phyloP scores from a whole-genome alignment of 2,888 invertebrate species.

The Cephus sareptanus region DNA sequence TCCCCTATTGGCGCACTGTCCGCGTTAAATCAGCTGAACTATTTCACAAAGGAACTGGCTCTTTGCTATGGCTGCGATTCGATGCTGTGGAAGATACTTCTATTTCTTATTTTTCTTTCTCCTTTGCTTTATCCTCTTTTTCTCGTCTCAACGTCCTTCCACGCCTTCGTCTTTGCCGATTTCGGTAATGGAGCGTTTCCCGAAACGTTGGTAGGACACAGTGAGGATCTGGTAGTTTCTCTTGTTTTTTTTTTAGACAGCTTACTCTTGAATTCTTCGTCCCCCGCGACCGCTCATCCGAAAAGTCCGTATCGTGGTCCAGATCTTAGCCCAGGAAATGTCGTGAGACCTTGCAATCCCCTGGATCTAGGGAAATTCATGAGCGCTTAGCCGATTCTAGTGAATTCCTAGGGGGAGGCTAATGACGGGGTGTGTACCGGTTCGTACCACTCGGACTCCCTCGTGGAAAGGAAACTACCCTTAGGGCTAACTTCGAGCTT shows the following conservation, averaged over 20 bases:
- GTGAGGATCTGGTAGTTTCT: background rate
- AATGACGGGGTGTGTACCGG: background rate
- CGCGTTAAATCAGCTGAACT: slow-evolving; percentile 63
- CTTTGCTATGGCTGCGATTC: background rate
- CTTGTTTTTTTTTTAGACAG: background rate
- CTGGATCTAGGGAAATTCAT: background rate
- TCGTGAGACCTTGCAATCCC: background rate
- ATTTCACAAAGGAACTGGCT: slow-evolving; percentile 43
- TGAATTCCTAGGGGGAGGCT: background rate
- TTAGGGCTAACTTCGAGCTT: background rate
- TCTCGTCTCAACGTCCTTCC: background rate
- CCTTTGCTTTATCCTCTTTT: background rate
- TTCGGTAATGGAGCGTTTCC: background rate
- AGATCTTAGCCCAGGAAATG: background rate
- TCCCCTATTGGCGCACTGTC: slow-evolving; percentile 49
- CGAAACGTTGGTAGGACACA: background rate
- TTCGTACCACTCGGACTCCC: background rate
- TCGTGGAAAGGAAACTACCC: background rate
- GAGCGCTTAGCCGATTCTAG: background rate
- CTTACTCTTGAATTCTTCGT: background rate
- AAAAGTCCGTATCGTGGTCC: background rate
- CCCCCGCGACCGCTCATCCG: background rate
- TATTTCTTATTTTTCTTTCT: background rate
- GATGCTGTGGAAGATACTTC: background rate
- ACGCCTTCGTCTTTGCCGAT: background rate